Evolutionary conservation across 1,140 invertebrate genomes (phyloP).

Genomic region (Nebria ingens): DNA sequence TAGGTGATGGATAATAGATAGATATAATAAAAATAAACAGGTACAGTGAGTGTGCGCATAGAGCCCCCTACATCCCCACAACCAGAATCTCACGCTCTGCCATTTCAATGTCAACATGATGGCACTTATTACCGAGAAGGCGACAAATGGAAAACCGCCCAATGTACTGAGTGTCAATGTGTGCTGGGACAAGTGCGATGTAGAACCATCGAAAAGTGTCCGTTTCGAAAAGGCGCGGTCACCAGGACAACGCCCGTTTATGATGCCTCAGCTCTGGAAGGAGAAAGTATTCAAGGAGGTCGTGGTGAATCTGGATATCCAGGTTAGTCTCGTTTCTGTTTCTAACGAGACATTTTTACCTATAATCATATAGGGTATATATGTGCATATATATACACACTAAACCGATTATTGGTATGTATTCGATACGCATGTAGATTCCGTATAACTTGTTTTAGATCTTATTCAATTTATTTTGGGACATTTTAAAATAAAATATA

Average conservation of each 20-base stretch:
- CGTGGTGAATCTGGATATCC: conserved; percentile 30
- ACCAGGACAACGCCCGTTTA: conserved; percentile 20
- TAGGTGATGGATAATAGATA: too few relatives aligned
- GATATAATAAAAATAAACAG: neutral
- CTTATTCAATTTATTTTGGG: neutral
- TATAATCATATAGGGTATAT: neutral
- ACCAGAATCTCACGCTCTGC: conserved; percentile 17
- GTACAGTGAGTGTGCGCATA: conserved; percentile 10
- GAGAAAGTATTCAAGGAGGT: conserved; percentile 17
- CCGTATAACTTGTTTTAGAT: conserved; percentile 15
- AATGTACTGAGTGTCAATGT: conserved; percentile 55
- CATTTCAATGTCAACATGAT: conserved; percentile 38
- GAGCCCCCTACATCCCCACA: neutral
- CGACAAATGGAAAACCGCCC: conserved; percentile 49
- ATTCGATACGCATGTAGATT: conserved; percentile 10
- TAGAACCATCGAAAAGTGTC: conserved; percentile 28
- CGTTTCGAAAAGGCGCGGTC: conserved; percentile 18
- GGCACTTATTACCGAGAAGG: conserved; percentile 47
- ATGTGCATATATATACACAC: neutral
- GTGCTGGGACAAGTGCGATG: conserved; percentile 45
- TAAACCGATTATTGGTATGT: neutral
- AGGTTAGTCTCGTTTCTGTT: too few relatives aligned
- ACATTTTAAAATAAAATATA: neutral
- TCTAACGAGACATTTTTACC: conserved; percentile 17
- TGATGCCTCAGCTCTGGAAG: conserved; percentile 18